Conservation (phyloP, 2,797 vertebrate genomes). For the Helicolenus hilgendorfi region DNA sequence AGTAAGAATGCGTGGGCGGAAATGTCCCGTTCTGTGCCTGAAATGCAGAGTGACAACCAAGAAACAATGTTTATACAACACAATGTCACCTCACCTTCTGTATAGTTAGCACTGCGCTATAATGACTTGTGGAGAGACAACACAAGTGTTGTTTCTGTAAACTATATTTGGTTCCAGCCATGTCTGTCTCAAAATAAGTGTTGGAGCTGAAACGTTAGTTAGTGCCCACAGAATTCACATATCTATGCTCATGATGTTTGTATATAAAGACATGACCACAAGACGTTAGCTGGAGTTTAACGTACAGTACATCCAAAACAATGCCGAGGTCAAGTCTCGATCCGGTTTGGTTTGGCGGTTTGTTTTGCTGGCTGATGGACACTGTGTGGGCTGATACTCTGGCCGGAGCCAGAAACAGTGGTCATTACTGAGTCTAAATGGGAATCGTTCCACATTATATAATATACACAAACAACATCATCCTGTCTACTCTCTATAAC, state of each 20-base stretch:
- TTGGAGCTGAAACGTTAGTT: constrained; percentile 54
- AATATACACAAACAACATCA: constrained; percentile 46
- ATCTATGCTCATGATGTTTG: constrained; percentile 37
- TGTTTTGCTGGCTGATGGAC: constrained; percentile 61
- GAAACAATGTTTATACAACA: constrained; percentile 67
- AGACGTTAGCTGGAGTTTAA: constrained; percentile 50
- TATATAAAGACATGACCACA: constrained; percentile 43
- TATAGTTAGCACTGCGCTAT: constrained; percentile 59
- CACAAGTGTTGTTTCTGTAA: constrained; percentile 62
- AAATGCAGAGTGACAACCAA: constrained; percentile 58
- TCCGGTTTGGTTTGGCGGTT: constrained; percentile 59
- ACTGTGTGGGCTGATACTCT: constrained; percentile 51
- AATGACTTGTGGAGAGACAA: constrained; percentile 64
- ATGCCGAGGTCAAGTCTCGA: constrained; percentile 27
- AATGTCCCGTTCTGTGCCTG: constrained; percentile 17
- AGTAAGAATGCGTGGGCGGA: background rate
- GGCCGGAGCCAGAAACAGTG: constrained; percentile 41
- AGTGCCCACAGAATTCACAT: constrained; percentile 61
- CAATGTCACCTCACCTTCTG: constrained; percentile 59
- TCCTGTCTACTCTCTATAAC: constrained; percentile 16
- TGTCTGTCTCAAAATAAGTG: constrained; percentile 73
- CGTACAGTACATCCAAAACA: constrained; percentile 45
- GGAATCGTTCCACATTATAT: constrained; percentile 48
- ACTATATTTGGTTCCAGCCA: constrained; percentile 69
- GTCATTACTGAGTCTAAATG: constrained; percentile 45